Percentiles rank a stretch among this genome's conserved stretches.
These are phyloP conservation scores for Aporrectodea caliginosa DNA, from an alignment of 1,140 invertebrate genomes.

Conservation along the genomic window DNA sequence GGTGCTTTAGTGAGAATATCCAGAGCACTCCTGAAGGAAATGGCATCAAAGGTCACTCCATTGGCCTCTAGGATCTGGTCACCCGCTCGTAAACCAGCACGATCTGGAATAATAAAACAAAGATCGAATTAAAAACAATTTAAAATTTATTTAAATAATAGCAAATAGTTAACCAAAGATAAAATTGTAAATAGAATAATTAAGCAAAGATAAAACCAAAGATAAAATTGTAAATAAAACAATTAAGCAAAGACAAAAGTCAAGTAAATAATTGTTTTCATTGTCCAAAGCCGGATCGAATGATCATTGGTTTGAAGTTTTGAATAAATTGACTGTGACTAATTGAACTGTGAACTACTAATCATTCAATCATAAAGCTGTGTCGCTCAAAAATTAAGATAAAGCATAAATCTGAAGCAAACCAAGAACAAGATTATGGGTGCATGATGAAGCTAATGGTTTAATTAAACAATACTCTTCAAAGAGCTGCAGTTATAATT, in stretches of 20 bases:
- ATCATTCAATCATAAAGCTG: too few relatives aligned
- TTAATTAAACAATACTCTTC: too few relatives aligned
- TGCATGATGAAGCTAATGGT: too few relatives aligned
- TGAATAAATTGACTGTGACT: too few relatives aligned
- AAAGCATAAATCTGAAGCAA: too few relatives aligned
- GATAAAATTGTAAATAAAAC: neutral
- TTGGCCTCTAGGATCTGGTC: conserved; percentile 96
- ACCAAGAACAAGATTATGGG: too few relatives aligned
- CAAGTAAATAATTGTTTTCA: too few relatives aligned
- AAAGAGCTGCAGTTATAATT: too few relatives aligned
- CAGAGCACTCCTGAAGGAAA: conserved; percentile 94
- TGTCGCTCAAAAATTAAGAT: too few relatives aligned
- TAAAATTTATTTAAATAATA: neutral
- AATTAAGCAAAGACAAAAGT: neutral
- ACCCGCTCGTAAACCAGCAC: conserved; percentile 74
- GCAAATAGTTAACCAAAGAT: neutral
- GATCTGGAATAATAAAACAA: conserved; percentile 37
- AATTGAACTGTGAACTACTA: too few relatives aligned
- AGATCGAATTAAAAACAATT: neutral
- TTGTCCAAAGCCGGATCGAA: too few relatives aligned
- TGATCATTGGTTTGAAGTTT: too few relatives aligned
- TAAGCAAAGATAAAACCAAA: neutral
- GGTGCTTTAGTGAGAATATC: conserved; percentile 89
- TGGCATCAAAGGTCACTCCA: conserved; percentile 85
- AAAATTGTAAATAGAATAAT: neutral